Evolutionary conservation across 2,113 vertebrate species (phyloP).

Genomic region (Stigmatopora nigra): DNA sequence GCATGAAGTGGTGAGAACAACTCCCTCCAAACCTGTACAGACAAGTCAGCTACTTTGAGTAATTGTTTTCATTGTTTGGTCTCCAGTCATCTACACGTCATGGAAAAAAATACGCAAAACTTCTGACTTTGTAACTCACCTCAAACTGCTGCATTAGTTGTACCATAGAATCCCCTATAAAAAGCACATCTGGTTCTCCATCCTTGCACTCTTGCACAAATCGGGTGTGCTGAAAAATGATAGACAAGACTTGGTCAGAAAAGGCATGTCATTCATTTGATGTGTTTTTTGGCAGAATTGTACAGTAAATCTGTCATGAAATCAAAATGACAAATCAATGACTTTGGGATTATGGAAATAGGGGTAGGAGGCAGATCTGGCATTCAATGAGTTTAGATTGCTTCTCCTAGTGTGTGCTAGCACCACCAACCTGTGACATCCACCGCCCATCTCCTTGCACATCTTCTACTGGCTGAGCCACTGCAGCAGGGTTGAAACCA

Average conservation of each 20-base stretch:
- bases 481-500: slow-evolving; percentile 78
- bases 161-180: slow-evolving; percentile 95
- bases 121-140: slow-evolving; percentile 63
- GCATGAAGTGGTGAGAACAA: slow-evolving; percentile 95
- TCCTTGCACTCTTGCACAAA: slow-evolving; percentile 74
- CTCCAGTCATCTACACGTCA: neutral
- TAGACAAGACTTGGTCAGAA: slow-evolving; percentile 8
- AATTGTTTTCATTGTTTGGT: neutral
- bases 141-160: slow-evolving; percentile 92
- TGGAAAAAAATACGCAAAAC: neutral
- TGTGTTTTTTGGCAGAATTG: too few relatives aligned
- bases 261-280: neutral
- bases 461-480: slow-evolving; percentile 78
- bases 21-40: slow-evolving; percentile 85
- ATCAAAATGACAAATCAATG: too few relatives aligned
- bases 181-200: slow-evolving; percentile 77
- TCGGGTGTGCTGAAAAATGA: slow-evolving; percentile 57
- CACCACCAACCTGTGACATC: slow-evolving; percentile 84
- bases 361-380: too few relatives aligned
- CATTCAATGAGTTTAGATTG: too few relatives aligned
- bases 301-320: too few relatives aligned
- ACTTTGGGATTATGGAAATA: too few relatives aligned
- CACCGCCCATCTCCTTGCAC: slow-evolving; percentile 87
- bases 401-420: neutral
- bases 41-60: neutral